Conservation (phyloP, 2,888 invertebrate species). For the Saturnia pavonia region DNA sequence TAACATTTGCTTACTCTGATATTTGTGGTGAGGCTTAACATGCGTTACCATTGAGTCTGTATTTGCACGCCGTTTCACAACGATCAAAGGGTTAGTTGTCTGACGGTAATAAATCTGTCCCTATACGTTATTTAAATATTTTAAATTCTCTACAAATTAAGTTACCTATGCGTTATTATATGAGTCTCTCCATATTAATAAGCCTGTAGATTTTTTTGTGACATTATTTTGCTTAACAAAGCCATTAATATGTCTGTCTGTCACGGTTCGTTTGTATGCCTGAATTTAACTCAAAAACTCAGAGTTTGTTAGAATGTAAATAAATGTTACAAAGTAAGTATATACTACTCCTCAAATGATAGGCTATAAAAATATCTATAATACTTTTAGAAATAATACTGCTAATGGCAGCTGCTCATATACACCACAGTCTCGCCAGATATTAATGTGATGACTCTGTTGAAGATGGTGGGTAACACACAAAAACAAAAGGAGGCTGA, state of each 20-base stretch:
- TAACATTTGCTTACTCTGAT: constrained; percentile 70
- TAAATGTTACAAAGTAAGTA: too few species aligned
- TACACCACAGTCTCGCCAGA: neutral
- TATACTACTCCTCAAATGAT: too few species aligned
- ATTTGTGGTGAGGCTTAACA: constrained; percentile 68
- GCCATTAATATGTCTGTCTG: too few species aligned
- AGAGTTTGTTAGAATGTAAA: too few species aligned
- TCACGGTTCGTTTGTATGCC: too few species aligned
- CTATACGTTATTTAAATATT: neutral
- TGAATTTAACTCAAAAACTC: too few species aligned
- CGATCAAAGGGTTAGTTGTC: constrained; percentile 62
- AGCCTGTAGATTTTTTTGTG: neutral
- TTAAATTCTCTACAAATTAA: neutral
- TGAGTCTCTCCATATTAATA: neutral
- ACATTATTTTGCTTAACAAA: too few species aligned
- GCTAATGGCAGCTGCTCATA: too few species aligned
- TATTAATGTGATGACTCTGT: too few species aligned
- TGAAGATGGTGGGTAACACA: neutral
- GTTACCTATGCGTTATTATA: neutral
- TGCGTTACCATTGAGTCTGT: constrained; percentile 46
- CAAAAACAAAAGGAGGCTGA: neutral
- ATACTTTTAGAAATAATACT: too few species aligned
- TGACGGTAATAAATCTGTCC: constrained; percentile 7
- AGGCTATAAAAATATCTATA: too few species aligned
- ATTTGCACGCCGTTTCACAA: constrained; percentile 50